phyloP scores from a whole-genome alignment of 1,140 invertebrate genomes.

The Cydia fagiglandana region DNA sequence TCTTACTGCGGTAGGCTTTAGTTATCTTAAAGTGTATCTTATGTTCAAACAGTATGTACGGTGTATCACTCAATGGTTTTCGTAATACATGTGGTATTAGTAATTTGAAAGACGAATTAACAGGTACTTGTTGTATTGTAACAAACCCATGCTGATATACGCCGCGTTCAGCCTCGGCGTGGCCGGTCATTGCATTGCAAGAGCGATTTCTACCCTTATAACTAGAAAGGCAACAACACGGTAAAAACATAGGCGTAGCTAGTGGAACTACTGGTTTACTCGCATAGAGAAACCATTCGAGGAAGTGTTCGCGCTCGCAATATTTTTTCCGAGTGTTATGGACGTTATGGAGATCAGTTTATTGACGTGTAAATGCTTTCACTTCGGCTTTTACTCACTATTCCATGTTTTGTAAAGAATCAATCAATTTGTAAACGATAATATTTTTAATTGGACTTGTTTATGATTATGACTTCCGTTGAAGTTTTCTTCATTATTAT shows the following conservation, averaged over 20 bases:
- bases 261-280: conserved; percentile 5
- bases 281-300: conserved; percentile 47
- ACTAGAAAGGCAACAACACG: not conserved
- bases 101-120: too few relatives aligned
- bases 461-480: conserved; percentile 13
- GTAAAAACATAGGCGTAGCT: not conserved
- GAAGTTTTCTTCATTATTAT: not conserved
- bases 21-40: too few relatives aligned
- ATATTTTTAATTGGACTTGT: not conserved
- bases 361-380: conserved; percentile 53
- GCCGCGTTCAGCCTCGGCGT: too few relatives aligned
- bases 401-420: conserved; percentile 1
- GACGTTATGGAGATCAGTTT: conserved; percentile 52
- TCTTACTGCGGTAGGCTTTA: too few relatives aligned
- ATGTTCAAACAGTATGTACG: too few relatives aligned
- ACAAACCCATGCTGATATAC: not conserved
- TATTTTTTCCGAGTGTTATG: conserved; percentile 48
- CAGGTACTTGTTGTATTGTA: too few relatives aligned
- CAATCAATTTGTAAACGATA: not conserved
- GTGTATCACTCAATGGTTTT: not conserved
- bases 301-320: conserved; percentile 50
- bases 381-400: conserved; percentile 37
- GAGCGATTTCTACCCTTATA: not conserved
- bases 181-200: not conserved
- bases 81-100: too few relatives aligned